A percentile compares a stretch with the other conserved stretches of the same genome.
phyloP scores from a whole-genome alignment of 2,888 invertebrate genomes.

The Meta bourneti region DNA sequence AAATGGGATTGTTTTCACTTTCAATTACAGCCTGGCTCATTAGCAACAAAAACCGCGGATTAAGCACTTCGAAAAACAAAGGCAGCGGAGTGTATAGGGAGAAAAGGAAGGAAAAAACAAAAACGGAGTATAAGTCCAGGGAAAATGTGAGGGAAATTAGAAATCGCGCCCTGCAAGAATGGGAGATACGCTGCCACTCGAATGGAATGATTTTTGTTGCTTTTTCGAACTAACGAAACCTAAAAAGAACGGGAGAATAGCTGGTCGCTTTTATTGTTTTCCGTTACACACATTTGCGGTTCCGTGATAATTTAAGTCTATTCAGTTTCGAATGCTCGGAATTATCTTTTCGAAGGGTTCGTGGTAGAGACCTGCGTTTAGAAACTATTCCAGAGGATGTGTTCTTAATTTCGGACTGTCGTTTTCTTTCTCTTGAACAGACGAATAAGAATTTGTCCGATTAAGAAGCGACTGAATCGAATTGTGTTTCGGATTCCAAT shows the following conservation, averaged over 20 bases:
- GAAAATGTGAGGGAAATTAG: background rate
- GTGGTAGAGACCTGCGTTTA: background rate
- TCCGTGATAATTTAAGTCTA: background rate
- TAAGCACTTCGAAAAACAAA: constrained; percentile 64
- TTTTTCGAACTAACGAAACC: background rate
- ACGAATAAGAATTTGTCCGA: too few relatives aligned
- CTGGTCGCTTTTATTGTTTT: background rate
- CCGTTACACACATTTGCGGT: background rate
- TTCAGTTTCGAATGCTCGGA: background rate
- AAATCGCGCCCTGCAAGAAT: background rate
- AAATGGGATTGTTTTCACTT: constrained; percentile 65
- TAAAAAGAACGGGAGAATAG: background rate
- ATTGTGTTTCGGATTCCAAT: too few relatives aligned
- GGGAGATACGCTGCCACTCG: background rate
- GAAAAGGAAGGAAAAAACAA: background rate
- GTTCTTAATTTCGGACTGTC: background rate
- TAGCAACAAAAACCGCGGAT: constrained; percentile 62
- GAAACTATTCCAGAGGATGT: background rate
- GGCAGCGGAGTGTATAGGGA: background rate
- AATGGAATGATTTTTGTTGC: background rate
- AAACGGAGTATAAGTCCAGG: too few relatives aligned
- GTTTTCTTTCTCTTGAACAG: too few relatives aligned
- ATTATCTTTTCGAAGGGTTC: background rate
- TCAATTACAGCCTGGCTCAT: constrained; percentile 61
- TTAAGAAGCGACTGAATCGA: too few relatives aligned